Conservation (phyloP, 2,888 invertebrate genomes). For the Lobophora halterata region DNA sequence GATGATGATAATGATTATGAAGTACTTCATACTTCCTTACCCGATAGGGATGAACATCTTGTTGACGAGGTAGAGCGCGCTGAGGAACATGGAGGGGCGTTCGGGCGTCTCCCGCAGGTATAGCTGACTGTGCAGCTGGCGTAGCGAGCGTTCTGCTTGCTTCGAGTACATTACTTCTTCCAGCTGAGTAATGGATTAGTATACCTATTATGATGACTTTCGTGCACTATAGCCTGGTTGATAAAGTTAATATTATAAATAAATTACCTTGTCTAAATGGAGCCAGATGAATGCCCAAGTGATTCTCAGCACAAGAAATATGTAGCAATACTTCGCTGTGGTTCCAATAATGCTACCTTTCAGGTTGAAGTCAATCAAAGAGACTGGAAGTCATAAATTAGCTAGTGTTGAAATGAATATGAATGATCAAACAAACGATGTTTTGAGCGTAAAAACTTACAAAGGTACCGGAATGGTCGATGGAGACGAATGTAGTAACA, state of each 20-base stretch:
- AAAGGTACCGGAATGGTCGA: conserved; percentile 54
- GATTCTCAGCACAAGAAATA: conserved; percentile 50
- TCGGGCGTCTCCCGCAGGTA: neutral
- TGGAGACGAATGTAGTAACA: conserved; percentile 58
- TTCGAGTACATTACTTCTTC: conserved; percentile 1
- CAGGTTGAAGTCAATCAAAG: conserved; percentile 47
- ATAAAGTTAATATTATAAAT: neutral
- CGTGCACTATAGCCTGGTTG: too few relatives aligned
- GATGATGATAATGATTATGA: too few relatives aligned
- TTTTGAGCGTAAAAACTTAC: conserved; percentile 35
- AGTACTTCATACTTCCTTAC: conserved; percentile 33
- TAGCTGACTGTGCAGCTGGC: conserved; percentile 2
- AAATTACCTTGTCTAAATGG: conserved; percentile 42
- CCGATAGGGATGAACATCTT: conserved; percentile 67
- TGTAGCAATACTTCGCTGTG: conserved; percentile 54
- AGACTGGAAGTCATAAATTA: conserved; percentile 38
- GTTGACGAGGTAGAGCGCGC: conserved; percentile 50
- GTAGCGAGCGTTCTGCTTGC: neutral
- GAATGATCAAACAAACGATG: neutral
- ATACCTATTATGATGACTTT: too few relatives aligned
- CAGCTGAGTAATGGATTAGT: conserved; percentile 5
- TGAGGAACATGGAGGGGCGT: conserved; percentile 36
- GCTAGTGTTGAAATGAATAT: neutral
- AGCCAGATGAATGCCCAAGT: conserved; percentile 55
- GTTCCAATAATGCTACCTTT: conserved; percentile 56